phyloP scores from a whole-genome alignment of 2,797 vertebrate species.

The Syngnathus rostellatus region DNA sequence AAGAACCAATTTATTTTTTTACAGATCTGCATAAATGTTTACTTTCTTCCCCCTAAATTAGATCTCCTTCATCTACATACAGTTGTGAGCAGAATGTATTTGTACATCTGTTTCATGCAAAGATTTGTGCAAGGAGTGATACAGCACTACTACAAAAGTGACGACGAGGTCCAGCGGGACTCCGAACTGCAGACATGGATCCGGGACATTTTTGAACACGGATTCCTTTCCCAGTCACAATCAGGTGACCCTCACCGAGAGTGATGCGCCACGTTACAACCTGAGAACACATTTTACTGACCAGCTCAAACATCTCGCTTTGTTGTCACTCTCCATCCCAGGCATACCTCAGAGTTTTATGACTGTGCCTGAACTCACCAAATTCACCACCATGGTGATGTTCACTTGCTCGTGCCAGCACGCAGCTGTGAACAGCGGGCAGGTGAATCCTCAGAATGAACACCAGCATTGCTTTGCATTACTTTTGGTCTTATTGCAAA shows the following conservation, averaged over 20 bases:
- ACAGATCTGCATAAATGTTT: too few species aligned
- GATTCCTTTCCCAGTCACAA: slow-evolving; percentile 28
- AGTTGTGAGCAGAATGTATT: background rate
- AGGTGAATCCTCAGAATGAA: slow-evolving; percentile 29
- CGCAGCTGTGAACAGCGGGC: slow-evolving; percentile 48
- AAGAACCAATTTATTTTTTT: too few species aligned
- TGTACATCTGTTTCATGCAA: background rate
- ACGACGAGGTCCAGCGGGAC: slow-evolving; percentile 35
- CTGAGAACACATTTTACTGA: background rate
- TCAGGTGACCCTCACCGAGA: slow-evolving; percentile 19
- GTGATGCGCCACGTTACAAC: too few species aligned
- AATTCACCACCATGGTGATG: slow-evolving; percentile 58
- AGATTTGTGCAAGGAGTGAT: slow-evolving; percentile 46
- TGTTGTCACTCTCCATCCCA: slow-evolving; percentile 8
- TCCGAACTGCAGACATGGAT: slow-evolving; percentile 50
- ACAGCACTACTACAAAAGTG: slow-evolving; percentile 38
- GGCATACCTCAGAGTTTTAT: slow-evolving; percentile 42
- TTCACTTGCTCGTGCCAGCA: slow-evolving; percentile 50
- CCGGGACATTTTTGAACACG: slow-evolving; percentile 39
- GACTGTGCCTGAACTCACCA: slow-evolving; percentile 32
- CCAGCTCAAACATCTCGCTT: background rate
- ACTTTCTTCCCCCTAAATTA: too few species aligned
- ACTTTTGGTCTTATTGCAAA: too few species aligned
- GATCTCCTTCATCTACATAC: too few species aligned
- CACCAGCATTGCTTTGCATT: too few species aligned